phyloP scores from a whole-genome alignment of 2,888 invertebrate genomes.

The Erannis defoliaria region DNA sequence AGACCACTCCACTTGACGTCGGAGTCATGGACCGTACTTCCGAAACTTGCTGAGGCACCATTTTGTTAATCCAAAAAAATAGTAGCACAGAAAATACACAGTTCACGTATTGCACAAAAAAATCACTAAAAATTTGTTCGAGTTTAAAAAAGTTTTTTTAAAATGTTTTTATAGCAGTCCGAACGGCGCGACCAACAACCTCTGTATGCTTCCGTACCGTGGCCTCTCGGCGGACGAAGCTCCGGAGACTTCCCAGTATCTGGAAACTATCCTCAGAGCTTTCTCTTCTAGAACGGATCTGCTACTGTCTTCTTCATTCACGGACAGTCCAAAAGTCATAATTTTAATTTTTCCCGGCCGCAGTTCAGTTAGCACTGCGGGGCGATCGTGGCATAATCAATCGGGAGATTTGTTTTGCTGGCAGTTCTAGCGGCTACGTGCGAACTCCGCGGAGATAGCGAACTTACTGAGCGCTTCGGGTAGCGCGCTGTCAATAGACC shows the following conservation, averaged over 20 bases:
- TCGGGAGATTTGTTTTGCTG: slow-evolving; percentile 56
- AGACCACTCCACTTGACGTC: slow-evolving; percentile 89
- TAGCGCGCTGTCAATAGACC: slow-evolving; percentile 85
- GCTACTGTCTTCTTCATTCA: slow-evolving; percentile 79
- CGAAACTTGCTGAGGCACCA: slow-evolving; percentile 92
- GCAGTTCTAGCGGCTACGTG: slow-evolving; percentile 73
- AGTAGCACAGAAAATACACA: slow-evolving; percentile 71
- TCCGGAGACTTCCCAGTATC: slow-evolving; percentile 81
- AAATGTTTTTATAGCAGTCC: slow-evolving; percentile 72
- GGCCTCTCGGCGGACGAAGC: slow-evolving; percentile 78
- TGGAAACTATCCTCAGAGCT: slow-evolving; percentile 82
- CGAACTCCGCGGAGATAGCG: slow-evolving; percentile 80
- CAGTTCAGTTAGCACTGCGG: slow-evolving; percentile 80
- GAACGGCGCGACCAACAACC: slow-evolving; percentile 66
- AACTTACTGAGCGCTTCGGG: slow-evolving; percentile 85
- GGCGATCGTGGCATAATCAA: slow-evolving; percentile 80
- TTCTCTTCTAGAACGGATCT: slow-evolving; percentile 81
- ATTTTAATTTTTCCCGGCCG: slow-evolving; percentile 82
- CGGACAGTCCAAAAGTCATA: slow-evolving; percentile 85
- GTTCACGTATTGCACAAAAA: slow-evolving; percentile 82
- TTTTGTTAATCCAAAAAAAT: slow-evolving; percentile 79
- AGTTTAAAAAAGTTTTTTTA: slow-evolving; percentile 44
- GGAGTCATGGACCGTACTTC: slow-evolving; percentile 87
- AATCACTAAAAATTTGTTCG: slow-evolving; percentile 63
- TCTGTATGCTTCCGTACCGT: slow-evolving; percentile 71